Conservation (phyloP, 2,888 invertebrate species). For the Dryobota labecula region DNA sequence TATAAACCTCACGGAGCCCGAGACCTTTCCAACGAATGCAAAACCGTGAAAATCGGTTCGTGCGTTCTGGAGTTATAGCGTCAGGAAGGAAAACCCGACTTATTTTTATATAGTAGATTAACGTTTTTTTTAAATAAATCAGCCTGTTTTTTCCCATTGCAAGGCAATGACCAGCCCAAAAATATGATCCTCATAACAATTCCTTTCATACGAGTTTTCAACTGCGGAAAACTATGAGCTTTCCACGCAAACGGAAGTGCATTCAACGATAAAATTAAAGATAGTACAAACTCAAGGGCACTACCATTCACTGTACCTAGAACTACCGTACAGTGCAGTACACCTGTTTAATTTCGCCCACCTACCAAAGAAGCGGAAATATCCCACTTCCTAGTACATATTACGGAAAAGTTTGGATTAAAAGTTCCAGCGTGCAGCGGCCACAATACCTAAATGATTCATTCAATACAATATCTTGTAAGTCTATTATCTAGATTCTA, state of each 20-base stretch:
- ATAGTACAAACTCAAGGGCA: constrained; percentile 34
- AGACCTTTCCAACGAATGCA: too few species aligned
- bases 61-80: too few species aligned
- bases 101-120: too few species aligned
- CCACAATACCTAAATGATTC: constrained; percentile 16
- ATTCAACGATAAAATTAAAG: constrained; percentile 2
- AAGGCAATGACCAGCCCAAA: too few species aligned
- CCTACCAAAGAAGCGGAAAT: constrained; percentile 38
- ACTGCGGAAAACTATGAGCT: not conserved
- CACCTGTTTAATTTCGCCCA: constrained; percentile 37
- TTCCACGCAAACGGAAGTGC: constrained; percentile 11
- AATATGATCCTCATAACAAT: too few species aligned
- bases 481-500: not conserved
- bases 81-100: too few species aligned
- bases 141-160: too few species aligned
- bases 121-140: too few species aligned
- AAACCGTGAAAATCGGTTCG: too few species aligned
- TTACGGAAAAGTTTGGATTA: constrained; percentile 56
- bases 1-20: too few species aligned
- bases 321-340: constrained; percentile 17
- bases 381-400: constrained; percentile 42
- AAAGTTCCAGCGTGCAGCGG: not conserved
- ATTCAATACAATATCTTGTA: constrained; percentile 33
- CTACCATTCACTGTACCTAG: constrained; percentile 29
- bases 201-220: not conserved